phyloP scores from a whole-genome alignment of 37 sponge, comb jelly and placozoan species.

The Cliona cf. orientalis region DNA sequence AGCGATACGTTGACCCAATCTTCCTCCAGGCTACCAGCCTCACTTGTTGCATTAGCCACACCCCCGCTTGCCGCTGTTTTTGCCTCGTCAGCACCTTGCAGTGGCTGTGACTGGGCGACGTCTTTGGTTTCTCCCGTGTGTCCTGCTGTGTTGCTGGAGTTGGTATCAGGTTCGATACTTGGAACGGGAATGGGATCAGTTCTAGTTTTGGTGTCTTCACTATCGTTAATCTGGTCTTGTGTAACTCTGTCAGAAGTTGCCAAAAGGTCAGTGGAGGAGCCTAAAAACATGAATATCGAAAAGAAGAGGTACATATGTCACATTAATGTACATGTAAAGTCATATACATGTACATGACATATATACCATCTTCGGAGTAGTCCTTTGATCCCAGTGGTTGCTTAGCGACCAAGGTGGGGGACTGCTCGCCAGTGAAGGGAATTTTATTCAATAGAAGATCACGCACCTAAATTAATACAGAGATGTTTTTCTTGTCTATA shows the following conservation, averaged over 20 bases:
- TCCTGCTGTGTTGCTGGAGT: background rate
- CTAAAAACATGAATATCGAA: background rate
- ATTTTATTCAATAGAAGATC: conserved; percentile 73
- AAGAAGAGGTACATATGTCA: background rate
- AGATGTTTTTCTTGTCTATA: no score
- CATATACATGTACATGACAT: background rate
- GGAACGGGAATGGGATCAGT: background rate
- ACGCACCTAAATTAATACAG: no score
- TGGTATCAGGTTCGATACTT: background rate
- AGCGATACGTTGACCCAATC: conserved; percentile 31
- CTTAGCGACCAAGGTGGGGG: background rate
- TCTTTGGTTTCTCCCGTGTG: no score
- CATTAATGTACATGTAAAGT: background rate
- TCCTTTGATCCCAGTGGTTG: background rate
- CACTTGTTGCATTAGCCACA: background rate
- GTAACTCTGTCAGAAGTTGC: background rate
- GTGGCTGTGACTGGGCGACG: no score
- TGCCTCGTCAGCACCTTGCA: background rate
- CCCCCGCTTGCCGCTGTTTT: background rate
- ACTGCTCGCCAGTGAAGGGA: conserved; percentile 54
- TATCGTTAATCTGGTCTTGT: no score
- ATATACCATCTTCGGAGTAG: background rate
- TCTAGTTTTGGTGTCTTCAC: background rate
- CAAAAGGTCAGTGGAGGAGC: background rate
- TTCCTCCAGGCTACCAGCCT: conserved; percentile 1